Evolutionary conservation across 2,113 vertebrate genomes (phyloP).

Genomic region (Sciurus niger): DNA sequence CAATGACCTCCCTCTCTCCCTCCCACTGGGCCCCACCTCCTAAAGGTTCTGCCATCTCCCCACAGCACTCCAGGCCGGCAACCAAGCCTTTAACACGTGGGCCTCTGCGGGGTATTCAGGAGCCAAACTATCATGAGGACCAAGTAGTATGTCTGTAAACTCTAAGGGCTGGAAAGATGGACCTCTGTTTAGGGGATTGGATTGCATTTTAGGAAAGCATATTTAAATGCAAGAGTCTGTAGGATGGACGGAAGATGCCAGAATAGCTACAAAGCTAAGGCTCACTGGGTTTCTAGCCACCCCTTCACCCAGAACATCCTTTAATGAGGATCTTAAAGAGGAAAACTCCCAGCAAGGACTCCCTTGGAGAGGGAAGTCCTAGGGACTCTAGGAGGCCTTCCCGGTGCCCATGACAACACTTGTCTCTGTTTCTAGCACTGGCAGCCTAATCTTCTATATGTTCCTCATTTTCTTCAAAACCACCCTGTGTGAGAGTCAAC

Average conservation of each 20-base stretch:
- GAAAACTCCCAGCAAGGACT: not conserved
- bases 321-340: not conserved
- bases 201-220: not conserved
- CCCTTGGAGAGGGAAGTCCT: not conserved
- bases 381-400: not conserved
- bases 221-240: not conserved
- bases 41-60: not conserved
- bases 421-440: fast-evolving
- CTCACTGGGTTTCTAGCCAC: not conserved
- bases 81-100: not conserved
- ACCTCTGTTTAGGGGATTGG: not conserved
- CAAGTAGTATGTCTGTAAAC: too few species aligned
- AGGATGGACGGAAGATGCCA: not conserved
- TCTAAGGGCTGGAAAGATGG: not conserved
- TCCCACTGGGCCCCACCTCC: not conserved
- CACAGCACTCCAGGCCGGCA: too few species aligned
- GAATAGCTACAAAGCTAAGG: not conserved
- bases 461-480: not conserved
- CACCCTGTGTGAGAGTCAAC: not conserved
- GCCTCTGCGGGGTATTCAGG: not conserved
- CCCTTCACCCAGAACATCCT: not conserved
- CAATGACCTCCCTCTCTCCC: not conserved
- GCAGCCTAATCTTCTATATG: not conserved
- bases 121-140: not conserved
- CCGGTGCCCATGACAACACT: not conserved